Percentiles rank a stretch among this genome's conserved stretches.
phyloP scores from a whole-genome alignment of 2,797 vertebrate genomes.

The Scleropages formosus region DNA sequence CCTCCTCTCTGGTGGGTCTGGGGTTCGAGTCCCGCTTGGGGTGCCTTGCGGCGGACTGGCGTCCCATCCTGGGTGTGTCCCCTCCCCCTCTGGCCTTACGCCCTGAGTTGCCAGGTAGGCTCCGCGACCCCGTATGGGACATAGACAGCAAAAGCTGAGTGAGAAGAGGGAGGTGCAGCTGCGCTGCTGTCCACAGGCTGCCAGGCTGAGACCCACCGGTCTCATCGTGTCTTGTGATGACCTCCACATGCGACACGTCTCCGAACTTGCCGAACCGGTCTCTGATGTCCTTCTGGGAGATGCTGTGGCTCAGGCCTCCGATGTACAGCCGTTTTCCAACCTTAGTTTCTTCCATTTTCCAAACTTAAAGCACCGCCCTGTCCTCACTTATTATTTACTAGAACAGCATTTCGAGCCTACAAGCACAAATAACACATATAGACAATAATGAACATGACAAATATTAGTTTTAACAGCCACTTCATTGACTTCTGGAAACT shows the following conservation, averaged over 20 bases:
- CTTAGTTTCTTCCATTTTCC: constrained; percentile 39
- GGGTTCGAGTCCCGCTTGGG: no score
- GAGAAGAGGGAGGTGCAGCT: background rate
- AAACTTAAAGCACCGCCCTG: background rate
- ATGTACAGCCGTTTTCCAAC: constrained; percentile 76
- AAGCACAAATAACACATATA: background rate
- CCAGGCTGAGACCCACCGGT: constrained; percentile 65
- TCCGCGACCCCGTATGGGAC: no score
- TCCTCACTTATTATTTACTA: background rate
- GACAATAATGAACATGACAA: no score
- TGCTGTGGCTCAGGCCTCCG: constrained; percentile 77
- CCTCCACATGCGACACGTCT: constrained; percentile 77
- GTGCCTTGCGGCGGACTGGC: no score
- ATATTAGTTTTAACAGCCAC: no score
- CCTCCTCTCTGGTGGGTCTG: no score
- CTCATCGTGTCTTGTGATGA: constrained; percentile 82
- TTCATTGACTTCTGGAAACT: no score
- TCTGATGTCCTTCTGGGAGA: constrained; percentile 81
- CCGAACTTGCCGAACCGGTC: constrained; percentile 90
- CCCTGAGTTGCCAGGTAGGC: no score
- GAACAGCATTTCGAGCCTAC: background rate
- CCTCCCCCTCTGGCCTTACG: no score
- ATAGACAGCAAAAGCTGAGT: no score
- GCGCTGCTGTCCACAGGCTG: background rate
- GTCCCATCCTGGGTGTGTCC: no score